phyloP scores from a whole-genome alignment of 1,140 invertebrate species.

The Rhyacophila brunnea region DNA sequence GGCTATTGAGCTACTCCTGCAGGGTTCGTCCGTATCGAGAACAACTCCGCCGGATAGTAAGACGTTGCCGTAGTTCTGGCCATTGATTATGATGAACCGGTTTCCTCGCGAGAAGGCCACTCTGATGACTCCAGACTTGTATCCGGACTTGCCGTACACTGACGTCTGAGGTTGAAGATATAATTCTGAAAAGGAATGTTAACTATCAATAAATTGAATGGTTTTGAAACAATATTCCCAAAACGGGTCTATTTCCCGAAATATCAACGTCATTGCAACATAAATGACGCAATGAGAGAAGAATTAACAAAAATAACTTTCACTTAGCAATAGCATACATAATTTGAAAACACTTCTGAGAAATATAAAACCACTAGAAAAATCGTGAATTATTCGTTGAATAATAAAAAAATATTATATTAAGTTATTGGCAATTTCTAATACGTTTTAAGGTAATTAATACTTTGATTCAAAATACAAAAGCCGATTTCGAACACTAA shows the following conservation, averaged over 20 bases:
- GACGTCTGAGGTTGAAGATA: slow-evolving; percentile 56
- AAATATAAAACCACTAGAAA: no score
- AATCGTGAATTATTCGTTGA: no score
- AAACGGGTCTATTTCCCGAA: no score
- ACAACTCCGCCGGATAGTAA: slow-evolving; percentile 16
- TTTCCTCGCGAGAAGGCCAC: slow-evolving; percentile 53
- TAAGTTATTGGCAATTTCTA: no score
- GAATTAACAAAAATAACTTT: neutral
- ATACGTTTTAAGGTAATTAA: no score
- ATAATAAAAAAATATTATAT: no score
- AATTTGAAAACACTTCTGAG: no score
- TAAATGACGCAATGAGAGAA: neutral
- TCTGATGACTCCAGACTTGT: slow-evolving; percentile 54
- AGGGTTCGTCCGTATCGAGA: slow-evolving; percentile 9
- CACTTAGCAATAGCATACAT: no score
- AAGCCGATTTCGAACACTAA: no score
- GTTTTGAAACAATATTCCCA: no score
- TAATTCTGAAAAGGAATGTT: slow-evolving; percentile 56
- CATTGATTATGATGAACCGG: neutral
- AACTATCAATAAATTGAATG: no score
- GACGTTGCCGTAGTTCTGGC: slow-evolving; percentile 4
- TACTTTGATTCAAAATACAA: no score
- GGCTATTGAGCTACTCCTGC: slow-evolving; percentile 2
- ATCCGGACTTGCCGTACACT: slow-evolving; percentile 51
- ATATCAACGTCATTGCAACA: neutral